Base-by-base conservation (phyloP, 2,113 vertebrate species). In the Muntiacus reevesi region DNA sequence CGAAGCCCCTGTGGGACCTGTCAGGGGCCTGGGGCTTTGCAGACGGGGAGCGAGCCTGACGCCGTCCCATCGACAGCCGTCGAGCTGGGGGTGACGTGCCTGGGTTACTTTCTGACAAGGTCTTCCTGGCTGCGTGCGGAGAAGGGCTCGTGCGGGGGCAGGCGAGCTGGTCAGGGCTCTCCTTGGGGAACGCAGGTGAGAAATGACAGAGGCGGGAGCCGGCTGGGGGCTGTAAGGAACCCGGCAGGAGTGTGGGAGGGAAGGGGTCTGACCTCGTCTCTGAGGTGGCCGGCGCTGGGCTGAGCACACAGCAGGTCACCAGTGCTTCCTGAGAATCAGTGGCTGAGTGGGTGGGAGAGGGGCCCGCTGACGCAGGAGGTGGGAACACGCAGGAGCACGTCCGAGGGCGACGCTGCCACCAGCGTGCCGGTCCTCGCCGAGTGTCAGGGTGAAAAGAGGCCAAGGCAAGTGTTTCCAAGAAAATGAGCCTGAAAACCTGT, bases 121-220 rank as follows among this genome's bases (percentile, higher is more conserved):
- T 25, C 76, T 47, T 50, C 28, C 76, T 19, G 78, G 82, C 71
- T 40, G 28, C 2, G 28, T 2, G 55, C 5, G 52, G 21, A 16
- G 67, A 85, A 52, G 59, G 52, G 84, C 47, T 36, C 10, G 62
- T 4, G 45, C 28, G 12, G 81, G 50, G 14, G 43, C 15, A 6
- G 55, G 33, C 52, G 36, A 45, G 5, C 12, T 0, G 36, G 59
- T 3, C 10, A 43, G 43, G 79, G 43, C 59, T 30, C 59, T 7
- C 1, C 43, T 10, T 6, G 2, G 21, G 67, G 71, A 14, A 3
- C 25, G 79, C 11, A 17, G 30, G 43, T 0, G 0, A n/a, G 16
- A n/a, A 74, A 13, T 0, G 54, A 25, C 40, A 27, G 59, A 28
- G 40, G 27, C 59, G 33, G 92, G 59, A 25, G 12, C 5, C 1